A percentile compares a stretch with the other conserved stretches of the same genome.
phyloP scores from a whole-genome alignment of 2,113 vertebrate species.

The Pyrgilauda ruficollis region DNA sequence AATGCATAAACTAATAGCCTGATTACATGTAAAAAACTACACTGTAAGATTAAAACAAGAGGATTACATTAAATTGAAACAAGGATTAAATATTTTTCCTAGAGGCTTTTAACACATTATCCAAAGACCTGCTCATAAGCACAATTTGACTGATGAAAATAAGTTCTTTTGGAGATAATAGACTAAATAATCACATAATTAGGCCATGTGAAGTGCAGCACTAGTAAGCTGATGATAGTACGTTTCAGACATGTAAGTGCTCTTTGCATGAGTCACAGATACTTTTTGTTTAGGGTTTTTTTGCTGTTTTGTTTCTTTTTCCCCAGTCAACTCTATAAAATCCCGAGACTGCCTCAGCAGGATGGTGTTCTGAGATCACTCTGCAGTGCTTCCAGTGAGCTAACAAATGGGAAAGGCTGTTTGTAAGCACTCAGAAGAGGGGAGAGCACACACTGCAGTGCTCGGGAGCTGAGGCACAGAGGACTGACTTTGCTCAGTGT shows the following conservation, averaged over 20 bases:
- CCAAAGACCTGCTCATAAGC: slow-evolving; percentile 28
- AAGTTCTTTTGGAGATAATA: slow-evolving; percentile 27
- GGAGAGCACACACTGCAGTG: rapidly evolving
- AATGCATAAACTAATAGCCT: slow-evolving; percentile 29
- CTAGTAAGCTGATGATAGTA: slow-evolving; percentile 1
- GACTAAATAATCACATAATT: slow-evolving; percentile 52
- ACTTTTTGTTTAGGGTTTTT: not conserved
- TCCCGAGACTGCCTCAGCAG: not conserved
- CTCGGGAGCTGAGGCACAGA: not conserved
- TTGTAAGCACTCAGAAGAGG: not conserved
- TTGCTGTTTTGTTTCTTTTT: not conserved
- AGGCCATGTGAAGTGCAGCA: not conserved
- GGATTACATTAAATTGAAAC: slow-evolving; percentile 37
- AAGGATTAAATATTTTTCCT: slow-evolving; percentile 51
- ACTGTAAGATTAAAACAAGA: slow-evolving; percentile 43
- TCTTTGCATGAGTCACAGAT: slow-evolving; percentile 9
- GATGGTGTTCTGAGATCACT: not conserved
- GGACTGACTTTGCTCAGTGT: not conserved
- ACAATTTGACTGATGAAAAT: slow-evolving; percentile 24
- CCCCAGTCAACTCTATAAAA: not conserved
- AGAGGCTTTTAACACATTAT: slow-evolving; percentile 33
- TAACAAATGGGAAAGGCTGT: not conserved
- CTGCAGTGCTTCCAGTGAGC: not conserved
- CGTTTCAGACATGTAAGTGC: not conserved
- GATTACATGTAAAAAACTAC: slow-evolving; percentile 15